Percentiles rank a stretch among this genome's conserved stretches.
Conservation (phyloP, 2,888 invertebrate genomes). For the Macaria liturata region DNA sequence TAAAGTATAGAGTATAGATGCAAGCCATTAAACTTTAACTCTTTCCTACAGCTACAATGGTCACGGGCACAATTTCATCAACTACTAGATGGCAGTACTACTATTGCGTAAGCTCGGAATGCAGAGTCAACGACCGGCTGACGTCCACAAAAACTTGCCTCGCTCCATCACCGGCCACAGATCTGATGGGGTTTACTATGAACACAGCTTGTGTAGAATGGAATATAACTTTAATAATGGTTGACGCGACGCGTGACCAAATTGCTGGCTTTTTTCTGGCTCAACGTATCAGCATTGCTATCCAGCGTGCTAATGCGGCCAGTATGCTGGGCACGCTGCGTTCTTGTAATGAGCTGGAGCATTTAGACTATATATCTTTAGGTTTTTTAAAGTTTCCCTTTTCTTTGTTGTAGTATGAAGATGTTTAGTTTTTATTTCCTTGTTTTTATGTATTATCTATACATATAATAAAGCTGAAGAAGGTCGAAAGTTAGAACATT, state of each 20-base stretch:
- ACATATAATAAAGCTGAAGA: too few species aligned
- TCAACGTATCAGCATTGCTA: background rate
- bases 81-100: constrained; percentile 6
- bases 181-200: too few species aligned
- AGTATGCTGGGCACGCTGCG: background rate
- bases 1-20: too few species aligned
- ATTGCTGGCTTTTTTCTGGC: background rate
- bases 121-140: constrained; percentile 32
- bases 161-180: constrained; percentile 2
- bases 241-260: background rate
- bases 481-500: background rate
- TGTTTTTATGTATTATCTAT: too few species aligned
- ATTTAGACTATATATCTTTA: background rate
- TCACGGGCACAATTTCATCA: too few species aligned
- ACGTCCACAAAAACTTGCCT: constrained; percentile 28
- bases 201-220: too few species aligned
- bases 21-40: too few species aligned
- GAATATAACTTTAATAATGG: too few species aligned
- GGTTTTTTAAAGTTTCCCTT: background rate
- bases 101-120: constrained; percentile 31
- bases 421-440: too few species aligned
- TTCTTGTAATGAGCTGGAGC: too few species aligned
- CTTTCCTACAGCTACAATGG: too few species aligned
- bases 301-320: background rate
- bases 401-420: too few species aligned